Evolutionary conservation across 2,797 vertebrate genomes (phyloP).

Genomic region (Phoeniculus purpureus): DNA sequence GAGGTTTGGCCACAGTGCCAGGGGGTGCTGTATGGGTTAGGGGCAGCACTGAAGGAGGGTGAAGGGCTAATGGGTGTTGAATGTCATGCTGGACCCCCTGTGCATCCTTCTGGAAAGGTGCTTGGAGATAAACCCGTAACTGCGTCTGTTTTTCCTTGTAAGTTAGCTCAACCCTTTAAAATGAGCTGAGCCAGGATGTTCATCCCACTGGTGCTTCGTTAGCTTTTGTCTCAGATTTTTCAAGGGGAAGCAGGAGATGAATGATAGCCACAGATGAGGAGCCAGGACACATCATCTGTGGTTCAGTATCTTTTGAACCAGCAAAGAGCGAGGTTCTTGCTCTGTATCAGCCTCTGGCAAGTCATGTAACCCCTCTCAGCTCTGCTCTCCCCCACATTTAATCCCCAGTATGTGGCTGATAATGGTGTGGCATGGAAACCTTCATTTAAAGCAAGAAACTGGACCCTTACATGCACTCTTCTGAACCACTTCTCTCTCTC

Average conservation of each 20-base stretch:
- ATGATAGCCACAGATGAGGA: rapidly evolving
- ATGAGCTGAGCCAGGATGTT: background rate
- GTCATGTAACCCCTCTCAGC: background rate
- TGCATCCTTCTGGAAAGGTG: rapidly evolving
- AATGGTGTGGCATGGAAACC: rapidly evolving
- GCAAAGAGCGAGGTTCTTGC: background rate
- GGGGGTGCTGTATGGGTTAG: background rate
- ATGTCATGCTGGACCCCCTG: rapidly evolving
- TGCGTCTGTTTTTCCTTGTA: too few relatives aligned
- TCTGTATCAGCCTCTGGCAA: background rate
- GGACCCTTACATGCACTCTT: background rate
- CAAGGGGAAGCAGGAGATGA: background rate
- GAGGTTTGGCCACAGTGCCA: background rate
- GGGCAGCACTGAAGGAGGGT: background rate
- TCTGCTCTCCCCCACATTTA: background rate
- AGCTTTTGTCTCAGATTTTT: background rate
- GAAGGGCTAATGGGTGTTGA: background rate
- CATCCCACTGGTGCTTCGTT: background rate
- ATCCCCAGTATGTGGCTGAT: rapidly evolving
- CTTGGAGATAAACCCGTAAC: too few relatives aligned
- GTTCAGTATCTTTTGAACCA: background rate
- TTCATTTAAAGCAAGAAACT: background rate
- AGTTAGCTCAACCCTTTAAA: background rate
- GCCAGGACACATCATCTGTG: rapidly evolving
- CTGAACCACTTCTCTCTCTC: background rate